These are phyloP conservation scores for Hystrix brachyura DNA, from an alignment of 2,113 vertebrate species.

Conservation along the genomic window DNA sequence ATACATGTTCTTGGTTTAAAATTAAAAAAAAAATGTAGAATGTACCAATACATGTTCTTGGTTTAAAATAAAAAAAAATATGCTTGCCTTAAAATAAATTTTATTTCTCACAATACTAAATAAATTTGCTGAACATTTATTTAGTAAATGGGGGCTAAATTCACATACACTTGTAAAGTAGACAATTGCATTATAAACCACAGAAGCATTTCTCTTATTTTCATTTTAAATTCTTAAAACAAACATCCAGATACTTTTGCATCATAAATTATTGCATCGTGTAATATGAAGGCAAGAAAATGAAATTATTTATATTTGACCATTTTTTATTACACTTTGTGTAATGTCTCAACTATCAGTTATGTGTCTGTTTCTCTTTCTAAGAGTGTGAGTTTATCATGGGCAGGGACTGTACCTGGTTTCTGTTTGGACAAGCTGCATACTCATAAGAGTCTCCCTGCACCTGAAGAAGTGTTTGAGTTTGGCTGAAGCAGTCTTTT, in stretches of 20 bases:
- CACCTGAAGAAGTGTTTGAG: background rate
- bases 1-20: too few relatives aligned
- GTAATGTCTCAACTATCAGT: background rate
- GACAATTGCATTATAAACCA: background rate
- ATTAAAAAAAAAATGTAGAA: too few relatives aligned
- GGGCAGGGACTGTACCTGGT: background rate
- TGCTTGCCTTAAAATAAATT: constrained; percentile 1
- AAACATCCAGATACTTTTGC: constrained; percentile 16
- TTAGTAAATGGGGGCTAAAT: background rate
- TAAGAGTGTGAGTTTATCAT: background rate
- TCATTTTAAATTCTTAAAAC: constrained; percentile 32
- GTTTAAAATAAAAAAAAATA: too few relatives aligned
- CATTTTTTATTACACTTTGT: background rate
- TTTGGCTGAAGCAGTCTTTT: background rate
- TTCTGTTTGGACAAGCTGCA: background rate
- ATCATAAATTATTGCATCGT: background rate
- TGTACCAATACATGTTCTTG: too few relatives aligned
- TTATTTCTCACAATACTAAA: background rate
- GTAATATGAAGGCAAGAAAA: background rate
- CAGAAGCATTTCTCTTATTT: constrained; percentile 9
- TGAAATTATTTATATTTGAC: background rate
- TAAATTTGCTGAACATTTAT: background rate
- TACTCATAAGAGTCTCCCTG: background rate
- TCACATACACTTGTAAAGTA: constrained; percentile 15
- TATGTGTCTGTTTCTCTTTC: background rate